Percentiles rank a stretch among this genome's conserved stretches.
Evolutionary conservation across 2,797 vertebrate genomes (phyloP).

Genomic region (Chloroceryle inda): DNA sequence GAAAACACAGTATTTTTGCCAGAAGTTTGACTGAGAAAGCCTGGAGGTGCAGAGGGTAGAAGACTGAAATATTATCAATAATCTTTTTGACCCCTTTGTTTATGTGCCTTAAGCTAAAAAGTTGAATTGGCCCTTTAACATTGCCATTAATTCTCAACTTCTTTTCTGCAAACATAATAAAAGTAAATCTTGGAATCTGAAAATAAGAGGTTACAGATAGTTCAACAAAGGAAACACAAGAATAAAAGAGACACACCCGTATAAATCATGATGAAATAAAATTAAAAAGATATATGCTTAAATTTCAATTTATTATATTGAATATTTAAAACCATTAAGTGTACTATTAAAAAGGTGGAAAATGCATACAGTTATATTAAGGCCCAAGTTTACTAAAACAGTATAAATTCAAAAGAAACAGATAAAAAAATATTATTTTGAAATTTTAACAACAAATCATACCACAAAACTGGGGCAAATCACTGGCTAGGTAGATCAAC

Average conservation of each 20-base stretch:
- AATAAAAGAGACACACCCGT: background rate
- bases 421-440: rapidly evolving
- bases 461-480: background rate
- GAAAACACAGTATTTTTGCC: background rate
- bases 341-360: background rate
- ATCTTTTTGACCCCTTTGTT: background rate
- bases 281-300: background rate
- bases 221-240: background rate
- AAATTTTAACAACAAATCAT: background rate
- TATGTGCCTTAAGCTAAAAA: background rate
- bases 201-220: background rate
- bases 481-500: background rate
- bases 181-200: background rate
- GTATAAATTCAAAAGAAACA: background rate
- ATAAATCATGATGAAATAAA: background rate
- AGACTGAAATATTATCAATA: background rate
- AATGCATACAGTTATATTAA: background rate
- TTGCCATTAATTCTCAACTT: background rate
- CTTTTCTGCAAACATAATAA: background rate
- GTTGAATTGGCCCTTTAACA: background rate
- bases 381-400: background rate
- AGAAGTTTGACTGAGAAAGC: background rate
- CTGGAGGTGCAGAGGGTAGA: background rate
- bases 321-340: background rate
- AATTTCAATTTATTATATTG: background rate